Percentiles rank a stretch among this genome's conserved stretches.
phyloP scores from a whole-genome alignment of 2,888 invertebrate species.

The Drosophila lacicola region DNA sequence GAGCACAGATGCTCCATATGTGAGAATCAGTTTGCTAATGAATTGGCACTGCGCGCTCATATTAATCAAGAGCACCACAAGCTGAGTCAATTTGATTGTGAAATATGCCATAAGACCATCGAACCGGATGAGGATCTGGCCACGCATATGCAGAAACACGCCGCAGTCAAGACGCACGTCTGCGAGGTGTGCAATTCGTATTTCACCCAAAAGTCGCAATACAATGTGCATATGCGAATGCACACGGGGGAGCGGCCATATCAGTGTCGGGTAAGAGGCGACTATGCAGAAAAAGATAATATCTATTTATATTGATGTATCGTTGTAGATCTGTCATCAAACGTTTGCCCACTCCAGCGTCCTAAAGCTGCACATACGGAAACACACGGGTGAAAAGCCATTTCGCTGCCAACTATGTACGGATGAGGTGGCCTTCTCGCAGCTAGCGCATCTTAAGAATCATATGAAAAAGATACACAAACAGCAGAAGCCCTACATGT shows the following conservation, averaged over 20 bases:
- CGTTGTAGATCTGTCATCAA: constrained; percentile 82
- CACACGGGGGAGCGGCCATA: constrained; percentile 94
- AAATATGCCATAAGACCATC: constrained; percentile 91
- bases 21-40: constrained; percentile 91
- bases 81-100: constrained; percentile 91
- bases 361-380: constrained; percentile 91
- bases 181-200: constrained; percentile 92
- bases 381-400: constrained; percentile 94
- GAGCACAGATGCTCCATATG: constrained; percentile 93
- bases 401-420: constrained; percentile 90
- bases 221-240: constrained; percentile 93
- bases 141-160: constrained; percentile 91
- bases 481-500: constrained; percentile 91
- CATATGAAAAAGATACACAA: constrained; percentile 95
- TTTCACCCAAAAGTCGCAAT: constrained; percentile 93
- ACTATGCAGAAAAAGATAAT: not conserved
- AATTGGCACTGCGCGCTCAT: constrained; percentile 90
- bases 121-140: constrained; percentile 93
- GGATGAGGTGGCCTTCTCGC: constrained; percentile 90
- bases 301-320: not conserved
- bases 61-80: constrained; percentile 91
- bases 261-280: constrained; percentile 88
- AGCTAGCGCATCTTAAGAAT: constrained; percentile 94
- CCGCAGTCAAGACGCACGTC: constrained; percentile 89
- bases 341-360: constrained; percentile 93